phyloP scores from a whole-genome alignment of 2,113 vertebrate species.

The Mus pahari region DNA sequence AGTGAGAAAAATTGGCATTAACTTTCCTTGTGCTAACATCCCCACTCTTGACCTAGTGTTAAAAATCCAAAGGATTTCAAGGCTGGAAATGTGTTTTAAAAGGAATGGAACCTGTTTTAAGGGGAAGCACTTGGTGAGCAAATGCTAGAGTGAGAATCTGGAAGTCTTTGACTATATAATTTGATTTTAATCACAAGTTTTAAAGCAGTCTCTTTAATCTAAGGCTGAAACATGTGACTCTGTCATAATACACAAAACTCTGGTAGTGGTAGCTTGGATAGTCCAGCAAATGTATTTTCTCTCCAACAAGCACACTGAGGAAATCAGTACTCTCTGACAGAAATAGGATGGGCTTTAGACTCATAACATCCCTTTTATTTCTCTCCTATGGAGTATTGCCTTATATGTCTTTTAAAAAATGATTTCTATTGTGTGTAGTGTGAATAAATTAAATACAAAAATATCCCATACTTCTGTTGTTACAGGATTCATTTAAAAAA shows the following conservation, averaged over 20 bases:
- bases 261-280: neutral
- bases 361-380: neutral
- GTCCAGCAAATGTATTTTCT: neutral
- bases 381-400: neutral
- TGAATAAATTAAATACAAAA: slow-evolving; percentile 59
- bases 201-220: neutral
- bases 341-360: slow-evolving; percentile 22
- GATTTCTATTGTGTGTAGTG: neutral
- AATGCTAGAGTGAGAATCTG: neutral
- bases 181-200: slow-evolving; percentile 28
- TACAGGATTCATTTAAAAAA: slow-evolving; percentile 50
- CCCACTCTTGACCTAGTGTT: slow-evolving; percentile 53
- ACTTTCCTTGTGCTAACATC: slow-evolving; percentile 76
- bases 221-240: neutral
- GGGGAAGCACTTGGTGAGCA: neutral
- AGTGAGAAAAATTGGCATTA: slow-evolving; percentile 76
- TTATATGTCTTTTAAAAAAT: neutral
- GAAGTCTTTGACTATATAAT: neutral
- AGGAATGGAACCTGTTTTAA: slow-evolving; percentile 52
- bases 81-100: neutral
- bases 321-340: slow-evolving; percentile 12
- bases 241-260: slow-evolving; percentile 2
- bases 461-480: neutral
- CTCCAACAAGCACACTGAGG: neutral
- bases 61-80: slow-evolving; percentile 61